Evolutionary conservation across 2,113 vertebrate genomes (phyloP), one percentile per base, ranked within the genome.

Genomic region (Ovibos moschatus): DNA sequence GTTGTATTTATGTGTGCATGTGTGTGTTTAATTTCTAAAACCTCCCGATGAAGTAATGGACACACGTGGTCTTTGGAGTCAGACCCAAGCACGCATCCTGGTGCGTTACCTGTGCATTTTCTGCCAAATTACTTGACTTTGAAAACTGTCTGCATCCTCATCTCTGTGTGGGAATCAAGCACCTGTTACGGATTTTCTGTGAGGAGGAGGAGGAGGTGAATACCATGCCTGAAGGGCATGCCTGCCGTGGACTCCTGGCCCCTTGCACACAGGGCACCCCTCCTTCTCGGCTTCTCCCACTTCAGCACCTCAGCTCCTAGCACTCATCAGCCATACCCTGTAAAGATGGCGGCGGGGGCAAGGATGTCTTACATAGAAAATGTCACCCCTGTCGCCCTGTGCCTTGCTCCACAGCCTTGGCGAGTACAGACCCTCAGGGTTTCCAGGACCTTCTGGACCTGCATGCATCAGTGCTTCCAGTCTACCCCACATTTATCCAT

Each of bases 221-320:
- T 15, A 1, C 1, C 43, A 15, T 2, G 0, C 6, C 0, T 9
- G 7, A 21, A 27, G n/a, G 71, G 45, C 7, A 1, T 10, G 53
- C 64, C 51, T 21, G 47, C 17, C 1, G 0, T 4, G 47, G 47
- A 3, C 79, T 30, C 30, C 15, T 6, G 79, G 23, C 51, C 25
- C 21, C 4, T 33, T 55, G 33, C 2, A 2, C 23, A 40, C 0
- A 4, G 7, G 23, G 17, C n/a, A 0, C 53, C 13, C 8, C 51
- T 3, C 36, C 47, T 16, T n/a, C 33, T 67, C 4, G 0, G 6
- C 14, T 85, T 30, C 55, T 43, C 11, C 25, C 5, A 27, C 30
- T 79, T 47, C 8, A 19, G 25, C 53, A 19, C 64, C 23, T 11
- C 7, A 2, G 16, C 9, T 74, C 33, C 7, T 27, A 16, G 7